Evolutionary conservation across 35 echinoderm and acorn worm genomes (phyloP).

Genomic region (Hemicentrotus pulcherrimus): DNA sequence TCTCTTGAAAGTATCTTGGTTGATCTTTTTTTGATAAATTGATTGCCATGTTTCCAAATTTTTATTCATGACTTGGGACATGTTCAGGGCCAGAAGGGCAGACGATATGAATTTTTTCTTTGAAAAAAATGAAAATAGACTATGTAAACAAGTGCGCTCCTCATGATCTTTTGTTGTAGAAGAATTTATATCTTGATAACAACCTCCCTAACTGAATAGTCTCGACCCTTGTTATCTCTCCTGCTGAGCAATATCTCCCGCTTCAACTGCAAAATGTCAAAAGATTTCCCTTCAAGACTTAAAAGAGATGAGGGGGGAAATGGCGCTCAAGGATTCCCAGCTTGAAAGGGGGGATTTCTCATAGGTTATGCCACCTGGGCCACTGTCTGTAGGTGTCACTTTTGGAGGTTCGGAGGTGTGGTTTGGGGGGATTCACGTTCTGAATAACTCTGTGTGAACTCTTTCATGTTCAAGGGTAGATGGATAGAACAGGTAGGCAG

Average conservation of each 20-base stretch:
- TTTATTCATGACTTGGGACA: background rate
- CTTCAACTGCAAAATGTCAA: conserved; percentile 5
- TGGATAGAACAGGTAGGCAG: background rate
- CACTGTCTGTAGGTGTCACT: background rate
- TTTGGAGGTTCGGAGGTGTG: background rate
- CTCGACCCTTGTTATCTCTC: background rate
- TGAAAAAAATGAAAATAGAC: background rate
- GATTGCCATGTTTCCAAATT: background rate
- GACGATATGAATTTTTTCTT: background rate
- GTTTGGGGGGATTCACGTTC: background rate
- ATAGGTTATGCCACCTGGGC: background rate
- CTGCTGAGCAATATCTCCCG: background rate
- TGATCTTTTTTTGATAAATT: background rate
- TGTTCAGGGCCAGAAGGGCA: background rate
- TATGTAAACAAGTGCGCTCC: background rate
- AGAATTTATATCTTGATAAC: background rate
- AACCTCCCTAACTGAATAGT: background rate
- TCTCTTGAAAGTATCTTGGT: no score
- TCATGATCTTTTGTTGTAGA: background rate
- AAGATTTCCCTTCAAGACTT: background rate
- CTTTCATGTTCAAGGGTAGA: background rate
- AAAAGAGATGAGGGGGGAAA: background rate
- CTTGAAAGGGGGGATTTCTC: background rate
- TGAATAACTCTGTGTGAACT: background rate
- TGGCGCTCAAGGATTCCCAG: background rate